Base-by-base conservation (phyloP, 2,888 invertebrate genomes). In the Beris morrisii region DNA sequence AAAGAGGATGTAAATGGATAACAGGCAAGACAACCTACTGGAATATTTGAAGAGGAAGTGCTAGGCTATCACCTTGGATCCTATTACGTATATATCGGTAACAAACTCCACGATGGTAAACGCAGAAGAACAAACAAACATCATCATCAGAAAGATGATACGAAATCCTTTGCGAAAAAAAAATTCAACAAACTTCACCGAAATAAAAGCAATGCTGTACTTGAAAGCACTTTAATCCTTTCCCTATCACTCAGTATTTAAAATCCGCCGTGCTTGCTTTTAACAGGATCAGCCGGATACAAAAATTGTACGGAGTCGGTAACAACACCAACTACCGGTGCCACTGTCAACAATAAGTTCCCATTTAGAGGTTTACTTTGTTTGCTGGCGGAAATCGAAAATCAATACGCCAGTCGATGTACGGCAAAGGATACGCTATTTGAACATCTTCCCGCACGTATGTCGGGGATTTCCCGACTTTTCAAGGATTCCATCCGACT, bases 361-460 rank as follows among this genome's bases (percentile, higher is more conserved):
- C 67, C 64, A 67, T 67, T 64, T 67, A 59, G 58, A 58, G 67
- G 58, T 67, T 67, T 59, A 67, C 67, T 54, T 59, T 67, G 64
- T 64, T 67, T 58, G 67, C 53, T 59, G 45, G 45, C 55, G 64
- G 67, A 67, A 67, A 67, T 67, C 67, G 67, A 67, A 67, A 67
- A 67, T 67, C 67, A 64, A 67, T 67, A 57, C 38, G 59, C 44
- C 28, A 12, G 58, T 30, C 12, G 53, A 9, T 22, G 13, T 48
- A 13, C 13, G 55, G 50, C 57, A 38, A 38, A 38, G 38, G 38
- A 38, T 32, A n/a, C 32, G 44, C 48, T 65, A 56, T 48, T 57
- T 48, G 6, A 65, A 38, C 52, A 12, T 57, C 57, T 56, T 22
- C 22, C 22, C 22, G 22, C 46, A 56, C 32, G 52, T 56, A 50